phyloP scores from a whole-genome alignment of 2,797 vertebrate genomes.

The Dallia pectoralis region DNA sequence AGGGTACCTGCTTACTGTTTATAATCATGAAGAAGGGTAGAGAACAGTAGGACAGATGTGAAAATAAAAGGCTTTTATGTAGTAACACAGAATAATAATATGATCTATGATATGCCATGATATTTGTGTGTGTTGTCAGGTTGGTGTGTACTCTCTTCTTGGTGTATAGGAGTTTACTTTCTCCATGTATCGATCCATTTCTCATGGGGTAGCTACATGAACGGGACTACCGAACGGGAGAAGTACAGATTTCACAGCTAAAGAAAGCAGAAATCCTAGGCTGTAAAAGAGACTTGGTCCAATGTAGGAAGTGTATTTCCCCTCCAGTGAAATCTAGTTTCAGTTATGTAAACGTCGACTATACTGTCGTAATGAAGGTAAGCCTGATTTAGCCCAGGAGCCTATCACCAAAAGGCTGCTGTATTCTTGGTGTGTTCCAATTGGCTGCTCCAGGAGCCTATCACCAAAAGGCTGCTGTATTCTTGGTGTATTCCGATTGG shows the following conservation, averaged over 20 bases:
- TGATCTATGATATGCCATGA: conserved; percentile 80
- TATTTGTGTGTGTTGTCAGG: conserved; percentile 85
- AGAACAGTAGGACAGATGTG: conserved; percentile 47
- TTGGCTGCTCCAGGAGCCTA: conserved; percentile 54
- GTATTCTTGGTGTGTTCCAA: conserved; percentile 29
- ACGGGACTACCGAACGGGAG: conserved; percentile 45
- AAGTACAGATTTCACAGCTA: conserved; percentile 24
- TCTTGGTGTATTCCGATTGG: conserved; percentile 35
- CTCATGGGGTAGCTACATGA: conserved; percentile 67
- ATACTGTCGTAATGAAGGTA: conserved; percentile 48
- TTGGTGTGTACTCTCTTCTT: conserved; percentile 83
- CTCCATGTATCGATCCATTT: conserved; percentile 86
- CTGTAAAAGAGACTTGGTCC: conserved; percentile 37
- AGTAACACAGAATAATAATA: conserved; percentile 66
- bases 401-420: conserved; percentile 39
- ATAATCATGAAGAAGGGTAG: conserved; percentile 64
- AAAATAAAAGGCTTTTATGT: conserved; percentile 59
- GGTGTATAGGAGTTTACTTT: conserved; percentile 84
- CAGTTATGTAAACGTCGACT: conserved; percentile 66
- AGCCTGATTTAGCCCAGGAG: conserved; percentile 33
- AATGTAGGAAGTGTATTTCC: conserved; percentile 46
- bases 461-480: conserved; percentile 42
- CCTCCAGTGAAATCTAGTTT: conserved; percentile 62
- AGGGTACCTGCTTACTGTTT: conserved; percentile 68
- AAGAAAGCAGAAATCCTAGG: conserved; percentile 36